Evolutionary conservation across 2,113 vertebrate genomes (phyloP).

Genomic region (Takifugu bimaculatus): DNA sequence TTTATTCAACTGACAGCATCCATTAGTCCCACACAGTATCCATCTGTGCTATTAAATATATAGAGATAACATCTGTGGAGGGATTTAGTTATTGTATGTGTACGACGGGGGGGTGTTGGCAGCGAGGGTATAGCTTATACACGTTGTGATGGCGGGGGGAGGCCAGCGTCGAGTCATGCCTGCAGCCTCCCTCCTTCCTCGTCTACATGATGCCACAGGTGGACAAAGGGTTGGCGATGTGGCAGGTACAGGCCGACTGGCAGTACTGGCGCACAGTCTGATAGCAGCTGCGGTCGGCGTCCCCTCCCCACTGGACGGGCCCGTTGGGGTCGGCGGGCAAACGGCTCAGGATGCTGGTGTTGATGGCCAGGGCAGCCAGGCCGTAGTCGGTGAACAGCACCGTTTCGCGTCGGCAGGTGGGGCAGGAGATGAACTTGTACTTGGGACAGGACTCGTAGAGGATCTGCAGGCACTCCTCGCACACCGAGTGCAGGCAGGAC

Average conservation of each 20-base stretch:
- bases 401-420: constrained; percentile 93
- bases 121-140: constrained; percentile 56
- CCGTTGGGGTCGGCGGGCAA: constrained; percentile 87
- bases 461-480: constrained; percentile 98
- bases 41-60: constrained; percentile 79
- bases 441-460: constrained; percentile 98
- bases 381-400: constrained; percentile 99
- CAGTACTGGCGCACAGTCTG: constrained; percentile 99
- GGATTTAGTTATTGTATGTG: constrained; percentile 59
- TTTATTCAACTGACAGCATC: constrained; percentile 61
- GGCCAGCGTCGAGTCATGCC: constrained; percentile 36
- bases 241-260: constrained; percentile 95
- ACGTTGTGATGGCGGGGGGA: constrained; percentile 33
- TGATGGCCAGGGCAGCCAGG: constrained; percentile 93
- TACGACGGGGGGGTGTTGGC: constrained; percentile 21
- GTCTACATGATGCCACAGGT: constrained; percentile 97
- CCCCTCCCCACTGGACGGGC: constrained; percentile 90
- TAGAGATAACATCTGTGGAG: constrained; percentile 76
- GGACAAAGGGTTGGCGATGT: constrained; percentile 91
- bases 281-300: constrained; percentile 97
- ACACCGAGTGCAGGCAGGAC: constrained; percentile 97
- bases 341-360: constrained; percentile 96
- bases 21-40: constrained; percentile 73
- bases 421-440: constrained; percentile 99
- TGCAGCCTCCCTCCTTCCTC: constrained; percentile 25